Conservation (phyloP, 2,797 vertebrate genomes). For the Odontamblyopus rebecca region DNA sequence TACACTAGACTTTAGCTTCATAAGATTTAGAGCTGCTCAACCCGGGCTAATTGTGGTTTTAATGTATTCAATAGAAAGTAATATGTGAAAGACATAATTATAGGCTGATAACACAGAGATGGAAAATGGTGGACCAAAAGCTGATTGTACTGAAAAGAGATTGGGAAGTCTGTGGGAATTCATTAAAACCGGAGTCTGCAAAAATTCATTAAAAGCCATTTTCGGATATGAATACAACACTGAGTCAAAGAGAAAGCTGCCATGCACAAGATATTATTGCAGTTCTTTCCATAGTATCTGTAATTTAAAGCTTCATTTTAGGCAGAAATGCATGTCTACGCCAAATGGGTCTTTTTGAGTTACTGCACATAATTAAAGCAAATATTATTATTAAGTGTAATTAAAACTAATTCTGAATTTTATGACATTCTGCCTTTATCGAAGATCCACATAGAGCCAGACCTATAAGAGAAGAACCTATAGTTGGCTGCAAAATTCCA, state of each 20-base stretch:
- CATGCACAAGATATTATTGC: background rate
- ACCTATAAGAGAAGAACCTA: too few relatives aligned
- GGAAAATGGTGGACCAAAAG: slow-evolving; percentile 4
- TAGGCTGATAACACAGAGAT: slow-evolving; percentile 15
- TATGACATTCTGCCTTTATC: background rate
- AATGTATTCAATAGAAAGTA: slow-evolving; percentile 17
- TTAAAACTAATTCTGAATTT: too few relatives aligned
- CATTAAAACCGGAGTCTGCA: background rate
- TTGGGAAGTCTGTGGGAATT: background rate
- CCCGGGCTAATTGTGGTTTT: slow-evolving; percentile 16
- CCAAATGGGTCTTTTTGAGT: background rate
- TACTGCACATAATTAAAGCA: background rate
- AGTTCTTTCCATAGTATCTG: background rate
- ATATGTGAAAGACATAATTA: slow-evolving; percentile 27
- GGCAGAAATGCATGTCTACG: background rate
- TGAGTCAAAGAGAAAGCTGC: background rate
- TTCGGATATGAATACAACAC: background rate
- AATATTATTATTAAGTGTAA: too few relatives aligned
- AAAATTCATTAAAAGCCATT: background rate
- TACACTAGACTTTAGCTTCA: slow-evolving; percentile 23
- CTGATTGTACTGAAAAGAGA: slow-evolving; percentile 1
- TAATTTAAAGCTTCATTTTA: background rate
- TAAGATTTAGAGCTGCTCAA: slow-evolving; percentile 20
- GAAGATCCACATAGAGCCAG: too few relatives aligned
- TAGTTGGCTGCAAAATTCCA: too few relatives aligned